Base-by-base conservation (phyloP, 2,797 vertebrate species). In the Schizothorax lantsangensis region DNA sequence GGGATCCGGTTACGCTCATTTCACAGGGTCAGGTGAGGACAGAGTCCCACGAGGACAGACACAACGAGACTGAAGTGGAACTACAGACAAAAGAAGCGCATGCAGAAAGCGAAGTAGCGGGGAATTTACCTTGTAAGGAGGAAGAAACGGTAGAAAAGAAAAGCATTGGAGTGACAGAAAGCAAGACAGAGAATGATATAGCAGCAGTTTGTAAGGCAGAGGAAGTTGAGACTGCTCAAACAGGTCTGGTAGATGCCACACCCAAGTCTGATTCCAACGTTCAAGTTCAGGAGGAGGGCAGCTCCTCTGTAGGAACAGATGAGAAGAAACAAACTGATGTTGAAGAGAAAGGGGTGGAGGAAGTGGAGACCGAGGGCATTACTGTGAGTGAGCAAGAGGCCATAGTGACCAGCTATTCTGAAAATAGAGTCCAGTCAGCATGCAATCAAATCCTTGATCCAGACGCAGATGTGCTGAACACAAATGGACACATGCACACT, bases 1-100 rank as follows among this genome's bases (percentile, higher is more conserved):
- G 84, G 71, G 74, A 78, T 80, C 79, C 78, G 12, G 68, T 86
- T 66, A 83, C 66, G 4, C 64, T 57, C 26, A 26, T 82, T 64
- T 79, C 66, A 19, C 72, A 86, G 79, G 86, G 68, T 87, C 85
- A 85, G 57, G 82, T 62, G 85, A 88, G 85, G 85, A 86, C 84
- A 83, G 88, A 86, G 80, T 33, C 11, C 15, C 71, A 14, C 19
- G 74, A 79, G 75, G 9, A 86, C 62, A 78, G 1, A 64, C 71
- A 59, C 84, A 57, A 52, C 14, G 47, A 79, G 57, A 40, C 57
- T 19, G 78, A 88, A 59, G 90, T 87, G 80, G 83, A 91, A 75
- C 6, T 26, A 14, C 78, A 36, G 11, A 82, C 72, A 78, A 79
- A 74, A 33, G 52, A n/a, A 43, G 62, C 40, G 57, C 9, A 14